Evolutionary conservation across 2,888 invertebrate species (phyloP).

Genomic region (Enchytraeus crypticus): DNA sequence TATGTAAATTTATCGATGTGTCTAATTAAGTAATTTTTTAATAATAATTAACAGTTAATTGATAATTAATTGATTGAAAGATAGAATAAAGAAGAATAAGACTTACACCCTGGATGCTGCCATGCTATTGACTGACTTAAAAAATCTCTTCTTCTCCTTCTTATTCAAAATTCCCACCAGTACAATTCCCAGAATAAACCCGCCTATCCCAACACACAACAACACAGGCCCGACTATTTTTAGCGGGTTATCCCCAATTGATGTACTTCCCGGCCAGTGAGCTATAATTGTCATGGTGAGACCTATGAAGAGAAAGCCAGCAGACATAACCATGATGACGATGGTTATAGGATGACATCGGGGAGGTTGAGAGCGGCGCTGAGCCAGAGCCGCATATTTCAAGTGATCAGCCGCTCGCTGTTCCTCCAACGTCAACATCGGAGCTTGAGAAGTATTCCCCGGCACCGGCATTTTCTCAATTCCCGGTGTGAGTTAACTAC

Average conservation of each 20-base stretch:
- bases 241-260: slow-evolving; percentile 24
- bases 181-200: slow-evolving; percentile 16
- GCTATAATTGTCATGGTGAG: slow-evolving; percentile 23
- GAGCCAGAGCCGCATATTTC: slow-evolving; percentile 9
- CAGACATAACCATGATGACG: slow-evolving; percentile 19
- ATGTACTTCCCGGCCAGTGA: slow-evolving; percentile 24
- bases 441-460: too few relatives aligned
- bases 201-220: slow-evolving; percentile 17
- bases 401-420: too few relatives aligned
- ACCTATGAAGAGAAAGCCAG: slow-evolving; percentile 24
- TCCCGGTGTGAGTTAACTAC: too few relatives aligned
- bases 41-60: neutral
- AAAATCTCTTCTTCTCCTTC: slow-evolving; percentile 2
- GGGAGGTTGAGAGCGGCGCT: slow-evolving; percentile 11
- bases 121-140: neutral
- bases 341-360: slow-evolving; percentile 22
- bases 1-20: too few relatives aligned
- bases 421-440: too few relatives aligned
- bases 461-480: too few relatives aligned
- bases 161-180: slow-evolving; percentile 8
- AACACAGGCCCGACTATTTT: slow-evolving; percentile 24
- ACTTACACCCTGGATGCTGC: slow-evolving; percentile 9
- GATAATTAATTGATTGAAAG: too few relatives aligned
- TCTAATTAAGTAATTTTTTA: neutral
- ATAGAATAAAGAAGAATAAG: neutral